Evolutionary conservation across 2,888 invertebrate genomes (phyloP), one percentile per base, ranked within the genome.

Genomic region (Adineta ricciae): DNA sequence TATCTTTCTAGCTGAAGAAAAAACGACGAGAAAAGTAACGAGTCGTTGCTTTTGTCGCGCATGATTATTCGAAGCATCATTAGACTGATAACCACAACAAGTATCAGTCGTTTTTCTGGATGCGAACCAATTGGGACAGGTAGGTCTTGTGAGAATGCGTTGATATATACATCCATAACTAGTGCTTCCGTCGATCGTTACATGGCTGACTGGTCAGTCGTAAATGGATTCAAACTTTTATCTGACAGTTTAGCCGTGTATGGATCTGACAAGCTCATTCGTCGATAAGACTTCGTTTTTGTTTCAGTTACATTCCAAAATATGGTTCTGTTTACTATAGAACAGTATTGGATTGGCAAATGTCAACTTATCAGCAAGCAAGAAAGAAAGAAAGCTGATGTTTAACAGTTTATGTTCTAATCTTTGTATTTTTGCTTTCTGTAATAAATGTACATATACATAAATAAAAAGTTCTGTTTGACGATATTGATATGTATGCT

Each of bases 191-290:
- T 27, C 14, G 56, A 56, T 56, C 56, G 56, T 56, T 56, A 56
- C 56, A 56, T 56, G 56, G 56, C 56, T 56, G 8, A 56, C 56
- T 56, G 56, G 27, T 56, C 56, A 56, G 56, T 56, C 56, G 27
- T 56, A 56, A 56, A 56, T 56, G 27, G 56, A 56, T 56, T 14
- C 3, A 56, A 27, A 56, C 56, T 56, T 56, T 56, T 56, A 56
- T 56, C 56, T 56, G 56, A 56, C 56, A 56, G 56, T 56, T 56
- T 56, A 56, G 56, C 56, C 56, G 56, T 56, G 56, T 56, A 56
- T 56, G 56, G 56, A 56, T 56, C 27, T 56, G 14, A 56, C 27
- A 56, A 56, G 56, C 56, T 27, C 2, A 27, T 27, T 56, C 56
- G 56, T 56, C 56, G 56, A 56, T 56, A 46, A 8, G 5, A 11